Evolutionary conservation across 2,113 vertebrate genomes (phyloP).

Genomic region (Desmodus rotundus): DNA sequence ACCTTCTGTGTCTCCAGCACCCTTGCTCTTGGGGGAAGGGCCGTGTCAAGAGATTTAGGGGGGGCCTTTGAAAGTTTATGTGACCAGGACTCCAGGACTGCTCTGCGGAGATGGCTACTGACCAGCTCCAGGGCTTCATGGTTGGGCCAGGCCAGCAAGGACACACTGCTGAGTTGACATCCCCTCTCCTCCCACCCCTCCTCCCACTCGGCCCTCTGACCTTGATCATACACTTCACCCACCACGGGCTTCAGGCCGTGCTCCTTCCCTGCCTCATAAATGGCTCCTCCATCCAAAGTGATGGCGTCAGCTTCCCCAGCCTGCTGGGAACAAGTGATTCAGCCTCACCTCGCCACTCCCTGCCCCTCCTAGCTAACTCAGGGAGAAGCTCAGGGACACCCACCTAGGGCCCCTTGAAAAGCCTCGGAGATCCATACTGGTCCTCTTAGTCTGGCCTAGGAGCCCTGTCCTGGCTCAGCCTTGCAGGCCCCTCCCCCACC

Average conservation of each 20-base stretch:
- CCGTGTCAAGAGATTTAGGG: not conserved
- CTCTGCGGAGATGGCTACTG: not conserved
- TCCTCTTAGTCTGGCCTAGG: not conserved
- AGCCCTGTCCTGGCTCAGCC: not conserved
- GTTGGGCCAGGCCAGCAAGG: not conserved
- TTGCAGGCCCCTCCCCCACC: not conserved
- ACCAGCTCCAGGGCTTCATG: not conserved
- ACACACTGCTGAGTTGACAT: rapidly evolving
- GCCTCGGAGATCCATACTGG: rapidly evolving
- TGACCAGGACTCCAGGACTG: not conserved
- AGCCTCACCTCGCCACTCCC: not conserved
- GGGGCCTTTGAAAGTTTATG: not conserved
- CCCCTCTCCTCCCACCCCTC: not conserved
- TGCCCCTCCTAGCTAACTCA: rapidly evolving
- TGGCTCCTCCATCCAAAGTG: slow-evolving; percentile 81
- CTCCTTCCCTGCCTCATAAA: slow-evolving; percentile 87
- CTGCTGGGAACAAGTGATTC: slow-evolving; percentile 74
- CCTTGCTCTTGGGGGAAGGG: not conserved
- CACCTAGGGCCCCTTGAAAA: not conserved
- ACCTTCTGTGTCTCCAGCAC: not conserved
- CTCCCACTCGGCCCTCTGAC: slow-evolving; percentile 51
- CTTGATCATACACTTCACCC: slow-evolving; percentile 86
- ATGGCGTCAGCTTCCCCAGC: slow-evolving; percentile 86
- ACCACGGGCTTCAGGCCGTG: slow-evolving; percentile 88
- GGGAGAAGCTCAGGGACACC: not conserved